Conservation (phyloP, 2,888 invertebrate species). For the Scelioninae gen. 1 region DNA sequence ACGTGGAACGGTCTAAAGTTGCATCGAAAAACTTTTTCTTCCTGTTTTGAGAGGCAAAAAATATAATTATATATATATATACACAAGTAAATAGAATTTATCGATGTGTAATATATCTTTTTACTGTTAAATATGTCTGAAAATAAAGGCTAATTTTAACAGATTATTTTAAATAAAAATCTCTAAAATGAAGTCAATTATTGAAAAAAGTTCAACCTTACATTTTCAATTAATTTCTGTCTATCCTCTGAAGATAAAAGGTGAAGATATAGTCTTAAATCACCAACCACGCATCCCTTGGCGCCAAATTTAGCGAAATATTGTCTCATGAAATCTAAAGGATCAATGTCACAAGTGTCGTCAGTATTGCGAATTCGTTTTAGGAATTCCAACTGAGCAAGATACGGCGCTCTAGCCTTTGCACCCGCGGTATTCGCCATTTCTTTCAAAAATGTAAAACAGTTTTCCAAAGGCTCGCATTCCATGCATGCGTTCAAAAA, state of each 20-base stretch:
- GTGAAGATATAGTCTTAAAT: constrained; percentile 90
- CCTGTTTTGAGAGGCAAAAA: too few relatives aligned
- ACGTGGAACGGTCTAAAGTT: too few relatives aligned
- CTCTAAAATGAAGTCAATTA: too few relatives aligned
- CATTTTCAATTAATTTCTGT: constrained; percentile 85
- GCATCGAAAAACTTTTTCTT: too few relatives aligned
- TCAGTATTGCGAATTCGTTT: constrained; percentile 85
- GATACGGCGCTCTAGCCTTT: constrained; percentile 90
- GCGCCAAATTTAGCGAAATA: constrained; percentile 93
- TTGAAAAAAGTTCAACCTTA: too few relatives aligned
- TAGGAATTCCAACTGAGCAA: constrained; percentile 92
- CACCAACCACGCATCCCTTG: constrained; percentile 93
- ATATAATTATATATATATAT: too few relatives aligned
- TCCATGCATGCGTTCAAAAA: constrained; percentile 84
- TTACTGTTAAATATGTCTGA: too few relatives aligned
- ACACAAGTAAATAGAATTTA: too few relatives aligned
- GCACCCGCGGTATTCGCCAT: constrained; percentile 76
- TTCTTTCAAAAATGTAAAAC: constrained; percentile 82
- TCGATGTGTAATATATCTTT: too few relatives aligned
- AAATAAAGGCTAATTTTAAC: too few relatives aligned
- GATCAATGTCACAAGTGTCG: constrained; percentile 80
- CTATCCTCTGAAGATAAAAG: constrained; percentile 88
- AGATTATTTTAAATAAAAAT: too few relatives aligned
- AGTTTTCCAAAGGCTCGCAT: constrained; percentile 80
- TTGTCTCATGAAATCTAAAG: constrained; percentile 89